Conservation (phyloP, 2,888 invertebrate species). For the Chaetogeoica ovagalla region DNA sequence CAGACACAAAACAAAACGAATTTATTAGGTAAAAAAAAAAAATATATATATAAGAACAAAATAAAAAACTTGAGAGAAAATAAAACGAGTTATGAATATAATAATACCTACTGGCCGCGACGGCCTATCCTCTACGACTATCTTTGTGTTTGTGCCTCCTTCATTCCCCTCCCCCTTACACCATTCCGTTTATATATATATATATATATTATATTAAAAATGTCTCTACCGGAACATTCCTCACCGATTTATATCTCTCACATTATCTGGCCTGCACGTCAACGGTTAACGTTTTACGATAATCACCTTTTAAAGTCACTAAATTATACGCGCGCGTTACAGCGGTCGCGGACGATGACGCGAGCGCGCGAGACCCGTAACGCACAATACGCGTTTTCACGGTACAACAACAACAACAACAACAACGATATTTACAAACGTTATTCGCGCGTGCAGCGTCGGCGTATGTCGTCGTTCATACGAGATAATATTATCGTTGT, state of each 20-base stretch:
- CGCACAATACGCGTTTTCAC: too few relatives aligned
- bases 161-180: not conserved
- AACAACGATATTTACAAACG: too few relatives aligned
- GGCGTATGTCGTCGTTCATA: too few relatives aligned
- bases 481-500: too few relatives aligned
- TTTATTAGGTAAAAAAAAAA: conserved; percentile 30
- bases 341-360: not conserved
- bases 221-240: conserved; percentile 45
- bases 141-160: not conserved
- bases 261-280: conserved; percentile 38
- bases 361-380: too few relatives aligned
- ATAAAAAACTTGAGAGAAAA: conserved; percentile 21
- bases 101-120: conserved; percentile 28
- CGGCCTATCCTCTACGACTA: not conserved
- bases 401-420: too few relatives aligned
- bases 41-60: not conserved
- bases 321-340: conserved; percentile 20
- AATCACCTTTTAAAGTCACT: conserved; percentile 50
- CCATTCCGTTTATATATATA: conserved; percentile 32
- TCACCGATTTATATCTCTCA: conserved; percentile 43
- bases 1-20: conserved; percentile 43
- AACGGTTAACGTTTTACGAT: conserved; percentile 50
- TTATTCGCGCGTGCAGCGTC: too few relatives aligned
- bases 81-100: conserved; percentile 53
- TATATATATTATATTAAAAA: conserved; percentile 19